Evolutionary conservation across 2,888 invertebrate genomes (phyloP), one percentile per base, ranked within the genome.

Genomic region (Himalopsyche tibetana): DNA sequence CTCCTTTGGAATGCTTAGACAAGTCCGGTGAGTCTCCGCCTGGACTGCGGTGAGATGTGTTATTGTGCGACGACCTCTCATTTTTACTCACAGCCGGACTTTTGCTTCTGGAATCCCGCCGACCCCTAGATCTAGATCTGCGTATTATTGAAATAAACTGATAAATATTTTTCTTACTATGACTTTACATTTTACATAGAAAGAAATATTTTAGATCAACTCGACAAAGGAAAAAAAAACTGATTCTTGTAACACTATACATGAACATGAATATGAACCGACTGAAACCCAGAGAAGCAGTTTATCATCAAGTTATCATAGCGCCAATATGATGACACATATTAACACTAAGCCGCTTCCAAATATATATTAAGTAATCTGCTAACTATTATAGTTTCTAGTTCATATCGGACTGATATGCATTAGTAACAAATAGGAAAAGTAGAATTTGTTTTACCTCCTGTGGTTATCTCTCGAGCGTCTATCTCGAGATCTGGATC

Each of bases 401-500:
- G 28, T 28, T 28, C 28, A 28, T 28, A 28, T 28, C 2, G 28
- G 28, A 28, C 28, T 28, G 28, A 28, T 28, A 28, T 28, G 28
- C 28, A 28, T 28, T 28, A 2, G 28, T 28, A 28, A 28, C 28
- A 28, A 2, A 28, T 28, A 28, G 87, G 38, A 42, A 87, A 86
- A 45, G 84, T 82, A 83, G 69, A 55, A 28, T n/a, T 83, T 55
- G 2, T 15, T n/a, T 63, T 85, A 88, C 85, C 88, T 84, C 79
- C 82, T 38, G 81, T 84, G 82, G 79, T 82, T 86, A 56, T 88
- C 84, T 87, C 93, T 90, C 2, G 92, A 90, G 28, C 89, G 88
- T 74, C 87, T 80, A 2, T 92, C 90, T 40, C 89, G 84, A 5
- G 89, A 88, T 82, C 88, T 86, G 42, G 93, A 92, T 45, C 93